These are phyloP conservation scores for Todiramphus saurophagus DNA, from an alignment of 2,113 vertebrate species.

Conservation along the genomic window DNA sequence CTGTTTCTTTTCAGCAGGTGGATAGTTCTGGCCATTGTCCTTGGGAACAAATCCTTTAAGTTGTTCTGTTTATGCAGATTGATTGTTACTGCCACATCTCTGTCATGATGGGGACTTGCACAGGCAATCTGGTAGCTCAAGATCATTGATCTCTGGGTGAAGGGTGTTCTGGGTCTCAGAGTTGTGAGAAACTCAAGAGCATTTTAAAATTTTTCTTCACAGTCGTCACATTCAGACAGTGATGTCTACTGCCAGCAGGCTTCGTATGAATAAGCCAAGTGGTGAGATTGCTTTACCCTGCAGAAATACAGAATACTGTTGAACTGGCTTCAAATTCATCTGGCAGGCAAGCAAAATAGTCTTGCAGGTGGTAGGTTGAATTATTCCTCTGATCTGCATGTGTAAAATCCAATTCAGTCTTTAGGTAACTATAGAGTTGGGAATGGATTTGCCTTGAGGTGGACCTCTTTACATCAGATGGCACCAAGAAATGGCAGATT, in stretches of 20 bases:
- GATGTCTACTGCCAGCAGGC: neutral
- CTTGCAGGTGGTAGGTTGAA: neutral
- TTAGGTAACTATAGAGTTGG: neutral
- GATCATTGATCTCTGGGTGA: neutral
- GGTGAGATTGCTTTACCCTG: neutral
- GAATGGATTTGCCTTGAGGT: neutral
- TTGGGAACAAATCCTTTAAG: neutral
- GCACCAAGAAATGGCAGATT: neutral
- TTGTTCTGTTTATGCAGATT: neutral
- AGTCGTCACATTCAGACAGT: neutral
- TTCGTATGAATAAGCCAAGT: neutral
- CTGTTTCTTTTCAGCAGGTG: neutral
- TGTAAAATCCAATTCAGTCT: neutral
- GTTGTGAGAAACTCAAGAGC: neutral
- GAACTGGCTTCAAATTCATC: neutral
- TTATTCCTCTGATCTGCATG: neutral
- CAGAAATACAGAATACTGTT: neutral
- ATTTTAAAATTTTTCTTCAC: neutral
- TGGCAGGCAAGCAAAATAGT: neutral
- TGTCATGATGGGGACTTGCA: neutral
- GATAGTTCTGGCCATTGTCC: neutral
- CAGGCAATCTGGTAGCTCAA: neutral
- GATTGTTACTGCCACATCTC: neutral
- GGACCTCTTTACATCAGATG: neutral
- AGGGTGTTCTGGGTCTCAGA: neutral